phyloP scores from a whole-genome alignment of 53 echinoderm and acorn worm genomes.

The Zoroaster sp. region DNA sequence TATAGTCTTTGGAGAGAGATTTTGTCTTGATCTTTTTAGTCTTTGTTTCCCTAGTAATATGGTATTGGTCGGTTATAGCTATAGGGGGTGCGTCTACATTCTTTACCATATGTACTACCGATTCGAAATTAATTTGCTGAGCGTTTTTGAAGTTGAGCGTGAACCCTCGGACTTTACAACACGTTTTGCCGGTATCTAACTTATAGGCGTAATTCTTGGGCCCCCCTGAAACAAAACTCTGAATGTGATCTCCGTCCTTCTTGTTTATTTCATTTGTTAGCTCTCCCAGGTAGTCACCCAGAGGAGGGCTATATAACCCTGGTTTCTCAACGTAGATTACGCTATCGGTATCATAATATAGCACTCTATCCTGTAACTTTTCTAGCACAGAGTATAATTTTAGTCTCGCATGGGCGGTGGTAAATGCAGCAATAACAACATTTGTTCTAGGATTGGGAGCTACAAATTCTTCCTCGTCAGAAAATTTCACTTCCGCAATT shows the following conservation, averaged over 20 bases:
- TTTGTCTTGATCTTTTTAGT: conserved; percentile 41
- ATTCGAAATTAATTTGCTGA: conserved; percentile 16
- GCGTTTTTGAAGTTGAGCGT: background rate
- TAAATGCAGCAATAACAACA: background rate
- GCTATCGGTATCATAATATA: conserved; percentile 46
- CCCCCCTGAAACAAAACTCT: background rate
- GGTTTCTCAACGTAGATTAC: background rate
- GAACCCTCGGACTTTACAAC: too few relatives aligned
- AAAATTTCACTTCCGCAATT: background rate
- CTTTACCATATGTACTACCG: conserved; percentile 2
- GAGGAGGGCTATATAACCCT: conserved; percentile 26
- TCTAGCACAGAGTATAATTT: conserved; percentile 25
- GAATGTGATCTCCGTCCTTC: background rate
- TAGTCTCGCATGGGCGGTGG: conserved; percentile 33
- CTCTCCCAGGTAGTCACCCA: conserved; percentile 67
- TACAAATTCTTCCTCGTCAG: background rate
- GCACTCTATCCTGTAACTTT: background rate
- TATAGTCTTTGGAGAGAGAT: conserved; percentile 1
- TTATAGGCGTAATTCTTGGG: conserved; percentile 45
- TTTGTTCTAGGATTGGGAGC: background rate
- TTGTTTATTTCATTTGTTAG: conserved; percentile 64
- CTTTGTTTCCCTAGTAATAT: conserved; percentile 52
- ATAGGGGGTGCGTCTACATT: background rate
- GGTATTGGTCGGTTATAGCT: conserved; percentile 1
- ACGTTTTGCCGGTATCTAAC: conserved; percentile 18